phyloP scores from a whole-genome alignment of 2,797 vertebrate species.

The Sebastes vulpes region DNA sequence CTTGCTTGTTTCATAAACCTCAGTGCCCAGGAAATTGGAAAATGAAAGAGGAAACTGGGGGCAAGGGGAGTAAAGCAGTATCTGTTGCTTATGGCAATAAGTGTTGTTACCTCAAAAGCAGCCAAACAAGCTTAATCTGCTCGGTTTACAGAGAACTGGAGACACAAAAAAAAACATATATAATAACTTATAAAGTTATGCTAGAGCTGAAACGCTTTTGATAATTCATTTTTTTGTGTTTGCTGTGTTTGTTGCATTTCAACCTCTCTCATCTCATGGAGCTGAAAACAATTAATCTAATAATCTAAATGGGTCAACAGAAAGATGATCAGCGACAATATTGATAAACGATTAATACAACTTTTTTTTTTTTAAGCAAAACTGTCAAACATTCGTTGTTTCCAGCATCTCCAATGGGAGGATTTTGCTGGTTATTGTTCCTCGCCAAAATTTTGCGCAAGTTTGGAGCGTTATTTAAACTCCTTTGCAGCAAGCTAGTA shows the following conservation, averaged over 20 bases:
- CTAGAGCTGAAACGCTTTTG: not conserved
- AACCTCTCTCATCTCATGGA: not conserved
- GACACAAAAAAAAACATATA: not conserved
- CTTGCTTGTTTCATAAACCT: constrained; percentile 25
- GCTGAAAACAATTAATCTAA: not conserved
- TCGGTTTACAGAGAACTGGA: not conserved
- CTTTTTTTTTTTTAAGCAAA: not conserved
- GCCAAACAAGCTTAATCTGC: not conserved
- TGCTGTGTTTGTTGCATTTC: too few species aligned
- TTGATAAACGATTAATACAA: not conserved
- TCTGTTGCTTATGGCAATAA: not conserved
- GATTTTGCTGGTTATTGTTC: not conserved
- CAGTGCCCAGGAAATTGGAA: constrained; percentile 46
- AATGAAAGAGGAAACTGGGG: constrained; percentile 22
- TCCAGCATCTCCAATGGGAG: not conserved
- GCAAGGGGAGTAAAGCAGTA: not conserved
- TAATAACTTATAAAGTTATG: too few species aligned
- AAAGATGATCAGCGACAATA: not conserved
- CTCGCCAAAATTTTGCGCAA: too few species aligned
- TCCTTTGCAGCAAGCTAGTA: too few species aligned
- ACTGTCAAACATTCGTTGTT: not conserved
- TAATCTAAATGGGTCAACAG: not conserved
- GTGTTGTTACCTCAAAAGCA: not conserved
- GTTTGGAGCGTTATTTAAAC: too few species aligned
- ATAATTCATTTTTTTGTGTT: not conserved